These are phyloP conservation scores for Hylyphantes graminicola DNA, from an alignment of 1,140 invertebrate genomes.

Conservation along the genomic window DNA sequence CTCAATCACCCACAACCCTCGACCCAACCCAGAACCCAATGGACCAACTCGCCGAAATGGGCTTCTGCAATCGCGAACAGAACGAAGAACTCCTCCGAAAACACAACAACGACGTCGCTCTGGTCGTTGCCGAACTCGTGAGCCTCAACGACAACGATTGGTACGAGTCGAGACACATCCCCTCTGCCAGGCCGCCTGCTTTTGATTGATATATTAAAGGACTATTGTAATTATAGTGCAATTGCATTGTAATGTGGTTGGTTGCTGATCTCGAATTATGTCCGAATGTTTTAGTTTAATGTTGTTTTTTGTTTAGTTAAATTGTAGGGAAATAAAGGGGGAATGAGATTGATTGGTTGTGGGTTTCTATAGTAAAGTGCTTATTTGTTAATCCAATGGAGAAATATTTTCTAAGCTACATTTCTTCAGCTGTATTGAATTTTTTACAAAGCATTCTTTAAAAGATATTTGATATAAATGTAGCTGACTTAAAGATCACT, in stretches of 20 bases:
- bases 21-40: conserved; percentile 52
- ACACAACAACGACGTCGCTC: conserved; percentile 63
- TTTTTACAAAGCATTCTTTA: too few species aligned
- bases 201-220: conserved; percentile 18
- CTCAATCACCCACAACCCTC: not conserved
- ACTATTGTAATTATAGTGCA: not conserved
- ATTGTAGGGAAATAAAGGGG: too few species aligned
- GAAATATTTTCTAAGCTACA: too few species aligned
- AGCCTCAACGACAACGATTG: conserved; percentile 46
- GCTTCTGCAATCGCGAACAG: conserved; percentile 65
- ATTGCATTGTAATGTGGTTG: too few species aligned
- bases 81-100: conserved; percentile 65
- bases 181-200: not conserved
- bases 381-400: too few species aligned
- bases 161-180: conserved; percentile 50
- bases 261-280: too few species aligned
- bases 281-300: not conserved
- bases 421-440: too few species aligned
- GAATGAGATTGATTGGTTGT: too few species aligned
- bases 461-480: too few species aligned
- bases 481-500: too few species aligned
- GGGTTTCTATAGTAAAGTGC: too few species aligned
- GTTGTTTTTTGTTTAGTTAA: not conserved
- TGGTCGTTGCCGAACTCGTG: conserved; percentile 49
- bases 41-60: conserved; percentile 66